Evolutionary conservation across 1,140 invertebrate species (phyloP), one percentile per base, ranked within the genome.

Genomic region (Lethocerus indicus): DNA sequence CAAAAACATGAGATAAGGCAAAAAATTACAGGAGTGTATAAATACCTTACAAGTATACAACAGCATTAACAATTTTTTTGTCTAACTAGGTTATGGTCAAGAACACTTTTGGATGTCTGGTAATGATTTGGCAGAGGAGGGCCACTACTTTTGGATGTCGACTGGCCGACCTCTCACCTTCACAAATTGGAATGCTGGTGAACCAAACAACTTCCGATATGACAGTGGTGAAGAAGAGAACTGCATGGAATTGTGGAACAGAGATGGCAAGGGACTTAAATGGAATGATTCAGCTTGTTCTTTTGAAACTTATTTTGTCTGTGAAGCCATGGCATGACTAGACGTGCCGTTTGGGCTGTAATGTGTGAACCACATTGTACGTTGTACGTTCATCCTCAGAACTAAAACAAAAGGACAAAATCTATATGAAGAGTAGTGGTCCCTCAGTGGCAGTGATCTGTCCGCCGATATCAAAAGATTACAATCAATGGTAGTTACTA

Each of bases 71-170:
- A n/a, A n/a, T n/a, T n/a, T n/a, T n/a, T n/a, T n/a, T n/a, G n/a
- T n/a, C n/a, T n/a, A n/a, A n/a, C 3, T 62, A 84, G 83, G 87
- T 36, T 73, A 87, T 41, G 85, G 85, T 7, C 76, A 85, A 57
- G 87, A 91, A 59, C 87, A 91, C 60, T 91, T 91, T 70, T 91
- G 87, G 87, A 89, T 84, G 23, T 86, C 83, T 16, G 87, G 87
- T 41, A 90, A 87, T 2, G 87, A 91, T 64, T 76, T 88, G 60
- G 87, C 83, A 7, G 85, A 89, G 58, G 86, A 91, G 61, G 86
- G 86, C 4, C 78, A 74, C 47, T 90, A 88, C 71, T 89, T 89
- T 70, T 90, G 87, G 87, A 87, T 90, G 83, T 80, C 86, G 6
- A 89, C 81, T 51, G 87, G 87, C 12, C 70, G 82, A 49, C 86